Percentiles rank a stretch among this genome's conserved stretches.
phyloP scores from a whole-genome alignment of 2,113 vertebrate species.

The human (Homo sapiens) region DNA sequence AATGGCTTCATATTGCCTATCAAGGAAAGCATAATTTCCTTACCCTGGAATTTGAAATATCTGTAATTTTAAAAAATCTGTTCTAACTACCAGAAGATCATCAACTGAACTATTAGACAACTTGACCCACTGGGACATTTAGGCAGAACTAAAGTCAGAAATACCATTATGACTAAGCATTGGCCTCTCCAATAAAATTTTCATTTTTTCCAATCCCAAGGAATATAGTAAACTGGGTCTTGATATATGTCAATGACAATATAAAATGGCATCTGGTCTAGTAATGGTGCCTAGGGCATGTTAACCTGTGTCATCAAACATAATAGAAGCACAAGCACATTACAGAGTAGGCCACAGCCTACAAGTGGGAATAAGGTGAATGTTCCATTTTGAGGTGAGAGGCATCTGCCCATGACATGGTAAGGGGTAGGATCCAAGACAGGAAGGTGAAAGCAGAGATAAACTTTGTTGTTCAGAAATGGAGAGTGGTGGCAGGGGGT shows the following conservation, averaged over 20 bases:
- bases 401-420: fast-evolving
- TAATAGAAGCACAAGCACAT: background rate
- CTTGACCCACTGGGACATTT: background rate
- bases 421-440: background rate
- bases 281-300: fast-evolving
- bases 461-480: background rate
- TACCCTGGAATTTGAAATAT: background rate
- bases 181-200: background rate
- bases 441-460: background rate
- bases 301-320: background rate
- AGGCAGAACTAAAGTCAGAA: background rate
- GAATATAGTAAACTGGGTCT: background rate
- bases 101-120: background rate
- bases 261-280: background rate
- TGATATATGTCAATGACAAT: background rate
- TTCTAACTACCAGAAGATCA: background rate
- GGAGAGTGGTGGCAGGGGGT: background rate
- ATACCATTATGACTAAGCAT: background rate
- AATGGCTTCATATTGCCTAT: background rate
- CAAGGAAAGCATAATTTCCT: background rate
- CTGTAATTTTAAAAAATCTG: background rate
- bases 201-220: background rate
- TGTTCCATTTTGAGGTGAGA: background rate
- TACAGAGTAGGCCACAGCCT: background rate
- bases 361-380: background rate